Base-by-base conservation (phyloP, 2,797 vertebrate species). In the Myotis planiceps region DNA sequence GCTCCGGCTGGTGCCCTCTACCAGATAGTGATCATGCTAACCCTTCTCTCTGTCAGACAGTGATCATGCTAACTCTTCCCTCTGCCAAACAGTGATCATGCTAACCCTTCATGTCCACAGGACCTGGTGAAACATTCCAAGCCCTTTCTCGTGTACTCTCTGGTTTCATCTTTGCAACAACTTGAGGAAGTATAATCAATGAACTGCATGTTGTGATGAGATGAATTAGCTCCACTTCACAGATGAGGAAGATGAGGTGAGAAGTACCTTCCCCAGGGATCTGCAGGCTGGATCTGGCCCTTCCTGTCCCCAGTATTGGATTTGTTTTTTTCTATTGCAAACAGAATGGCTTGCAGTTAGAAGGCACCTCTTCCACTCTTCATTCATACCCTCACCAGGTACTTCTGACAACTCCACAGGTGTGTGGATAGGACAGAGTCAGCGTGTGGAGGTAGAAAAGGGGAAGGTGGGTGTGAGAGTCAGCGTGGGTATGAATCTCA, bases 371-470 rank as follows among this genome's bases (percentile, higher is more conserved):
- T 45, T 9, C 29, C 25, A 15, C 10, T 47, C 39, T 9, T 14
- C 53, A 55, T 2, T 39, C 37, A 69, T 4, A 27, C 3, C 19
- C 15, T 79, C 21, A 14, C 19, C 60, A 45, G 47, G 37, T 14
- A 18, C 39, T 42, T 69, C 49, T 21, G 60, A 85, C 32, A 53
- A 34, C 4, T 78, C n/a, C 9, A 12, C 1, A 3, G 1, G 2
- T 0, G 8, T 37, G 19, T 25, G 1, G 4, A 72, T 23, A 84
- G 42, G 47, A 42, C 47, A 42, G 9, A 49, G 9, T 21, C 1
- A 9, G 16, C 23, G 18, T 0, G 0, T 2, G 8, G 12, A 6
- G 13, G 60, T 15, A n/a, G 29, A 29, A 27, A 60, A 1, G 1
- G 16, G 21, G 6, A 7, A 4, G 16, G 23, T 1, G 9, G 0